These are phyloP conservation scores for Phrynocephalus versicolor DNA, from an alignment of 2,113 vertebrate species.

Conservation along the genomic window DNA sequence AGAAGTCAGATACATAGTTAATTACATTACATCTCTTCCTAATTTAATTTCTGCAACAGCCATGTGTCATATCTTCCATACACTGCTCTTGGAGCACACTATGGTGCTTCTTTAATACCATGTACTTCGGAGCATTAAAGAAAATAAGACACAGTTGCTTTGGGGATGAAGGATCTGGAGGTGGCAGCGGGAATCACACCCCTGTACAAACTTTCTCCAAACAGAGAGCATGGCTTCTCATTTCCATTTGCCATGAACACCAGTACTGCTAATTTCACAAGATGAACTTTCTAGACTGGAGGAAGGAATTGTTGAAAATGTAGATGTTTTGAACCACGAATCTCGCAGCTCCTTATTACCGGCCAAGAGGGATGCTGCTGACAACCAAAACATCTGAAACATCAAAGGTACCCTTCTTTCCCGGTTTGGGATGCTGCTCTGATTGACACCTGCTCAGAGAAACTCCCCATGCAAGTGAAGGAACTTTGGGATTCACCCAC, in stretches of 20 bases:
- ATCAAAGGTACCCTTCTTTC: too few relatives aligned
- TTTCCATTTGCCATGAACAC: conserved; percentile 28
- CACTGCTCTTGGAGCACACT: background rate
- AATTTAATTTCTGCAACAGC: conserved; percentile 24
- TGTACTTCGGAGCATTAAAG: background rate
- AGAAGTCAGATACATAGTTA: conserved; percentile 11
- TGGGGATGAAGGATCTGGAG: background rate
- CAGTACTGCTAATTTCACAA: background rate
- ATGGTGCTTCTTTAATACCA: conserved; percentile 1
- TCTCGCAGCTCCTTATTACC: too few relatives aligned
- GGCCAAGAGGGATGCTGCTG: too few relatives aligned
- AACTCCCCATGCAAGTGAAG: too few relatives aligned
- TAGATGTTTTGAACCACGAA: background rate
- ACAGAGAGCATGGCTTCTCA: conserved; percentile 12
- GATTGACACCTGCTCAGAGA: too few relatives aligned
- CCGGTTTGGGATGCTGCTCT: too few relatives aligned
- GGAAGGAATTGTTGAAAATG: background rate
- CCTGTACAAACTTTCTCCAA: background rate
- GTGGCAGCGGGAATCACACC: background rate
- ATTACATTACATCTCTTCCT: conserved; percentile 34
- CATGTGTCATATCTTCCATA: conserved; percentile 11
- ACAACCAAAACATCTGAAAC: too few relatives aligned
- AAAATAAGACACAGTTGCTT: background rate
- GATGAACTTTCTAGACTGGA: background rate
- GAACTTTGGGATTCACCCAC: too few relatives aligned